Evolutionary conservation across 2,113 vertebrate species (phyloP).

Genomic region (Cyprinus carpio): DNA sequence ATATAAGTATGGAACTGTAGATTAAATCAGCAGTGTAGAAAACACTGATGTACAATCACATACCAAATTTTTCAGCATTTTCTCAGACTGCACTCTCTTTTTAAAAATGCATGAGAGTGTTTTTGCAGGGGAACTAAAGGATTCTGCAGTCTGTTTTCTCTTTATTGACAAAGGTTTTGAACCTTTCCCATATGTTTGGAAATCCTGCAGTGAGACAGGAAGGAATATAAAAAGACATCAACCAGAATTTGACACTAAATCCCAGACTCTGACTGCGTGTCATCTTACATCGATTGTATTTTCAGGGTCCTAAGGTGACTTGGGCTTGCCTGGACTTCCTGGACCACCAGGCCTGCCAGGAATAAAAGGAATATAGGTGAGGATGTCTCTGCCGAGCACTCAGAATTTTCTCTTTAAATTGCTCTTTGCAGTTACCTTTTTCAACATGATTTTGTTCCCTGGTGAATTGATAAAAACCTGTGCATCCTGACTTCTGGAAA

Average conservation of each 20-base stretch:
- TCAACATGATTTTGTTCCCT: background rate
- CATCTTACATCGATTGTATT: conserved; percentile 29
- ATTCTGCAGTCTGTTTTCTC: conserved; percentile 15
- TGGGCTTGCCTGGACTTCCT: conserved; percentile 81
- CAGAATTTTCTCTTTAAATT: background rate
- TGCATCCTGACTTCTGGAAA: background rate
- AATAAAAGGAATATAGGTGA: conserved; percentile 46
- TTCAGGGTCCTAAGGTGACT: conserved; percentile 79
- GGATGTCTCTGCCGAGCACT: background rate
- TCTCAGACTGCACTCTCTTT: background rate
- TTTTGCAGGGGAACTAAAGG: conserved; percentile 80
- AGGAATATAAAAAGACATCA: conserved; percentile 77
- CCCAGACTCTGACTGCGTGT: background rate
- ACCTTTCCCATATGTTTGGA: conserved; percentile 76
- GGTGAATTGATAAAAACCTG: background rate
- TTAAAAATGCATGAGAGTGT: background rate
- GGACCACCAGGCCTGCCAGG: conserved; percentile 82
- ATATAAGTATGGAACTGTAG: background rate
- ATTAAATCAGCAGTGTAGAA: background rate
- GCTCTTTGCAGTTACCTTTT: background rate
- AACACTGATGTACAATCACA: background rate
- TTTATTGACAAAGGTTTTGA: background rate
- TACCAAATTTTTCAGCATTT: background rate
- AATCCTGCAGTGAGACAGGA: conserved; percentile 88
- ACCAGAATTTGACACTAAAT: background rate